Evolutionary conservation across 35 echinoderm and acorn worm genomes (phyloP).

Genomic region (Strongylocentrotus purpuratus): DNA sequence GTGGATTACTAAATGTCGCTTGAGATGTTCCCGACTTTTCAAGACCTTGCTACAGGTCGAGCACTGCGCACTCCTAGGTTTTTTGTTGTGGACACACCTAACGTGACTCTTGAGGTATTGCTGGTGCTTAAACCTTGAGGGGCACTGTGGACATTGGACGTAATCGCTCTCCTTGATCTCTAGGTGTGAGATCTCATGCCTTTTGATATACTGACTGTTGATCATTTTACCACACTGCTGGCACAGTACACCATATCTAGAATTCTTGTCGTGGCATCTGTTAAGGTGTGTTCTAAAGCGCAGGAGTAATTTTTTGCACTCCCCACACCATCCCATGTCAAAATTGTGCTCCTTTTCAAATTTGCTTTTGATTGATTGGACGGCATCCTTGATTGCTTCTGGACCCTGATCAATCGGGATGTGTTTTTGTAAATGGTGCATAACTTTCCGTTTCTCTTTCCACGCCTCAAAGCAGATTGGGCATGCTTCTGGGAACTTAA

Average conservation of each 20-base stretch:
- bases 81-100: background rate
- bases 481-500: no score
- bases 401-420: background rate
- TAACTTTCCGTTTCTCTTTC: background rate
- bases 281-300: background rate
- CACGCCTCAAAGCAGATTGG: background rate
- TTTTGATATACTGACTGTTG: no score
- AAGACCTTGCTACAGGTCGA: constrained; percentile 53
- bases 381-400: background rate
- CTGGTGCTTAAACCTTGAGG: background rate
- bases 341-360: background rate
- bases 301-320: background rate
- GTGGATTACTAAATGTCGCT: constrained; percentile 60
- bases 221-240: constrained; percentile 41
- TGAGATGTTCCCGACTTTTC: background rate
- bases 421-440: background rate
- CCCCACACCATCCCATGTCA: background rate
- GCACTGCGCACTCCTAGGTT: constrained; percentile 26
- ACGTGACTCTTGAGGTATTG: background rate
- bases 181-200: background rate
- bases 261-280: background rate
- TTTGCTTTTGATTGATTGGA: background rate
- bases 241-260: background rate
- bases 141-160: background rate
- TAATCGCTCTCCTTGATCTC: background rate